Percentiles rank a stretch among this genome's conserved stretches.
Conservation (phyloP, 2,888 invertebrate species). For the Brachynemurus nebulosus region DNA sequence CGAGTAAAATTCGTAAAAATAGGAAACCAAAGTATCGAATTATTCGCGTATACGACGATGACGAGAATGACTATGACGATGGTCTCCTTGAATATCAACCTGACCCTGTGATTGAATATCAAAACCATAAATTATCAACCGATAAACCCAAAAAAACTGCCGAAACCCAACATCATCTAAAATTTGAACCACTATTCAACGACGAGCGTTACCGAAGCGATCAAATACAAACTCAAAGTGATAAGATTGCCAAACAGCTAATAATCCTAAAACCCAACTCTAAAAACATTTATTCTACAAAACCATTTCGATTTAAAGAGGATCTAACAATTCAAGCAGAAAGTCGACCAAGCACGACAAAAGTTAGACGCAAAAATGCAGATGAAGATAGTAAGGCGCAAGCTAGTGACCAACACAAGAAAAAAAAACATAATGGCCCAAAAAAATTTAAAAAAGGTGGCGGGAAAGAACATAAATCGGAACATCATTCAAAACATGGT, state of each 20-base stretch:
- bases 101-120: too few relatives aligned
- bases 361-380: too few relatives aligned
- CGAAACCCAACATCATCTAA: not conserved
- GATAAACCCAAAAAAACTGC: not conserved
- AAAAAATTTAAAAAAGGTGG: conserved; percentile 10
- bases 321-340: too few relatives aligned
- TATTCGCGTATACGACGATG: not conserved
- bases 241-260: too few relatives aligned
- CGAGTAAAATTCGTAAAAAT: too few relatives aligned
- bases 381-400: not conserved
- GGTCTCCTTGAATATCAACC: not conserved
- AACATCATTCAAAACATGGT: conserved; percentile 23
- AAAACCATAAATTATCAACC: too few relatives aligned
- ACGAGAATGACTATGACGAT: not conserved
- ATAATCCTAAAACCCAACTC: too few relatives aligned
- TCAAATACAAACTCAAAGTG: too few relatives aligned
- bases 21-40: not conserved
- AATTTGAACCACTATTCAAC: not conserved
- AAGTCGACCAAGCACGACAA: too few relatives aligned
- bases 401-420: not conserved
- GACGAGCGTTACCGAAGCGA: not conserved
- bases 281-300: too few relatives aligned
- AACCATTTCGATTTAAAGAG: too few relatives aligned
- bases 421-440: not conserved
- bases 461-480: conserved; percentile 19